Evolutionary conservation across 2,113 vertebrate genomes (phyloP), one percentile per base, ranked within the genome.

Genomic region (Mirounga angustirostris): DNA sequence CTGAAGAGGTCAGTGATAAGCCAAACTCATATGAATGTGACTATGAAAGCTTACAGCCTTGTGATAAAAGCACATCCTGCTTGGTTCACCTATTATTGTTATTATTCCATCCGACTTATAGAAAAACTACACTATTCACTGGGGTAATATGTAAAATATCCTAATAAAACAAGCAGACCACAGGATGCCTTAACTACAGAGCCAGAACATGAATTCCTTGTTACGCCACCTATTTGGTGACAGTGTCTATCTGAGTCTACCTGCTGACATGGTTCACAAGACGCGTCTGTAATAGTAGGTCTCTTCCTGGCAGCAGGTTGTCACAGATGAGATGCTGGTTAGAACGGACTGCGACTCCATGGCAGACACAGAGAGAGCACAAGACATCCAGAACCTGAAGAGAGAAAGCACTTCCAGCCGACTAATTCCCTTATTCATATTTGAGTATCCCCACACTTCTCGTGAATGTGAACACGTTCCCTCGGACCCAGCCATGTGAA

Each of bases 311-410:
- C 58, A 99, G 99, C 21, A 99, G 99, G 97, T 99, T 99, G 98
- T 99, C 99, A 98, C 99, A 99, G 97, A 99, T 99, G 87, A 99
- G 99, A 96, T 99, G 99, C 96, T 99, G 99, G 98, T 99, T 99
- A 61, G 99, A 99, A 4, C 99, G 99, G 26, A 99, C 99, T 7
- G 99, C 99, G 33, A 99, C 99, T 12, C 99, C 99, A 33, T 99
- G 99, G 98, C 99, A 99, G 73, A 99, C 99, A 96, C 99, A 99
- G 16, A 99, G 99, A 10, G 99, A 99, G 95, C 99, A 99, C 13
- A 99, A 98, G 95, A 99, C 99, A 15, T 99, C 99, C 86, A 99
- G 99, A 88, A 99, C 99, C 99, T 99, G 90, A 0, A 65, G 65
- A 91, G 86, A 59, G 81, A 95, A 58, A 73, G 1, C 6, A 4